These are phyloP conservation scores for Zhuqinia jingwanae DNA, from an alignment of 2,888 invertebrate genomes.

Conservation along the genomic window DNA sequence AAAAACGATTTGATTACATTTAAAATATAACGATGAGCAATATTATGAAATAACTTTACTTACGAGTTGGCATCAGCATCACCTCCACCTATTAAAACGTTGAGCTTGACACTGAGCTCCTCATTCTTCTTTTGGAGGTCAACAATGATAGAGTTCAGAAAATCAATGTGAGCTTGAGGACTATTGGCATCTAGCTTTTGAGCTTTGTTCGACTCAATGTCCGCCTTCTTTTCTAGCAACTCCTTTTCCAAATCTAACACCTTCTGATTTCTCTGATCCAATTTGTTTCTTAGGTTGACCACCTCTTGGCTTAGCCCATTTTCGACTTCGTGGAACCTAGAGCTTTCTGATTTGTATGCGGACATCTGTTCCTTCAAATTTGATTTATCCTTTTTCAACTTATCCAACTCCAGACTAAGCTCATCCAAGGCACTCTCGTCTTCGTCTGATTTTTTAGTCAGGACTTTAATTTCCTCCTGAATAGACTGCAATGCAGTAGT, in stretches of 20 bases:
- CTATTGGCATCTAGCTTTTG: constrained; percentile 51
- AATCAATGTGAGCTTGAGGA: constrained; percentile 84
- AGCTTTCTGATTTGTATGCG: constrained; percentile 36
- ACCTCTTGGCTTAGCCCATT: constrained; percentile 58
- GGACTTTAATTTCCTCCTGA: constrained; percentile 47
- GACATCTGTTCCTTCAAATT: constrained; percentile 49
- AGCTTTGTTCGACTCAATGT: constrained; percentile 82
- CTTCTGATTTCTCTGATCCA: constrained; percentile 48
- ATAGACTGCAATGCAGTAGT: constrained; percentile 77
- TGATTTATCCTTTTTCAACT: constrained; percentile 56
- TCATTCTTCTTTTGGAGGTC: constrained; percentile 97
- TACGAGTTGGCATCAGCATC: constrained; percentile 70
- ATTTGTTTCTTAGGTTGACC: constrained; percentile 38
- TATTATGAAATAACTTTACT: neutral
- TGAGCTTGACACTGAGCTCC: constrained; percentile 88
- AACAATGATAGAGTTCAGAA: constrained; percentile 97
- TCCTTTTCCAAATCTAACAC: constrained; percentile 76
- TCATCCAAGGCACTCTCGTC: constrained; percentile 65
- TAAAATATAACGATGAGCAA: neutral
- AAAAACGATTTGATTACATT: neutral
- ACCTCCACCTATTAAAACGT: constrained; percentile 80
- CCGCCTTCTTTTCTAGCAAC: constrained; percentile 85
- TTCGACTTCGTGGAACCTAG: constrained; percentile 63
- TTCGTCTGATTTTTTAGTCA: constrained; percentile 54
- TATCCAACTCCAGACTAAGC: constrained; percentile 24